Base-by-base conservation (phyloP, 2,888 invertebrate genomes). In the Carpatolechia fugitivella region DNA sequence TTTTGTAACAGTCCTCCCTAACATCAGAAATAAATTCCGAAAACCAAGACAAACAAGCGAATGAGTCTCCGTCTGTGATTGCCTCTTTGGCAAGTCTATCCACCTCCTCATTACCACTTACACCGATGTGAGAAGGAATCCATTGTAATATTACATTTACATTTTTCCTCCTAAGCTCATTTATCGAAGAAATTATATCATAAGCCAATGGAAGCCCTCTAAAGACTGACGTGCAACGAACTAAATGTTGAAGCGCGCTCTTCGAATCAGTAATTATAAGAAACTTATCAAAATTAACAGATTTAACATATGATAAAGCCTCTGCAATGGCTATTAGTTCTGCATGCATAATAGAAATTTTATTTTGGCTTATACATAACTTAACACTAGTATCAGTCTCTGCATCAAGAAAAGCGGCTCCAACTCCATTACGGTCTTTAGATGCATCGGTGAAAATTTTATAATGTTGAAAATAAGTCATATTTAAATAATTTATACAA, bases 401-500 rank as follows among this genome's bases (percentile, higher is more conserved):
- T 10, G 51, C 52, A 20, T 62, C 59, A 50, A 36, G 57, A 53
- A 57, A 56, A 16, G 54, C 59, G 0, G 56, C 55, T 1, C 56
- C 62, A 10, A 33, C 36, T 1, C 41, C 51, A 29, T 11, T 3
- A 8, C 11, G 24, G n/a, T 48, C 50, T 7, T 56, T 62, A 0
- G 60, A 62, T 2, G 59, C 60, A 46, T 62, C 62, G 0, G 62
- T 56, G 20, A 33, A 62, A 1, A 62, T n/a, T n/a, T 48, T 47
- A 36, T 59, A 59, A 29, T 16, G 57, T n/a, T n/a, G n/a, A n/a
- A n/a, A n/a, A n/a, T n/a, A n/a, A n/a, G n/a, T n/a, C n/a, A n/a
- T n/a, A n/a, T n/a, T n/a, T n/a, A n/a, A n/a, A n/a, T n/a, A n/a
- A n/a, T n/a, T n/a, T n/a, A n/a, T n/a, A n/a, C n/a, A n/a, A n/a